Conservation (phyloP, 2,888 invertebrate species). For the Rhagophthalmus giganteus region DNA sequence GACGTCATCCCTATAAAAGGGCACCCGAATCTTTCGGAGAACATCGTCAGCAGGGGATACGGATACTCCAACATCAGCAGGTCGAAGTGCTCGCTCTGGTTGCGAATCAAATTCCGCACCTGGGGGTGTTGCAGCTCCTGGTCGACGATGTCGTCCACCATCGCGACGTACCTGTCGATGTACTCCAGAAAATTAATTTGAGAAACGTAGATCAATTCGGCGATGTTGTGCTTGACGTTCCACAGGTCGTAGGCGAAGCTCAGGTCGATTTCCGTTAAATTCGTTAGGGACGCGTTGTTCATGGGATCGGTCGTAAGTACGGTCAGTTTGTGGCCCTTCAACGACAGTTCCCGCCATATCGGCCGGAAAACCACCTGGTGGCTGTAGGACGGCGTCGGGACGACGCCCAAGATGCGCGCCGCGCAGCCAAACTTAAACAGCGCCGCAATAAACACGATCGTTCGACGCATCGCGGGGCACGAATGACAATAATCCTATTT, state of each 20-base stretch:
- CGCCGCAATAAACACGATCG: too few relatives aligned
- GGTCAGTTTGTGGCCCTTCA: conserved; percentile 57
- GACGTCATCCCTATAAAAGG: conserved; percentile 48
- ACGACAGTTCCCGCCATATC: conserved; percentile 54
- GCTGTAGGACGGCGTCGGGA: conserved; percentile 55
- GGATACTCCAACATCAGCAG: conserved; percentile 47
- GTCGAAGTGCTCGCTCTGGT: conserved; percentile 44
- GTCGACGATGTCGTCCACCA: conserved; percentile 19
- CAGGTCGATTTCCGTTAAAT: conserved; percentile 53
- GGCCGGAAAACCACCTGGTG: conserved; percentile 57
- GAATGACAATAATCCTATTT: too few relatives aligned
- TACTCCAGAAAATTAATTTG: conserved; percentile 3
- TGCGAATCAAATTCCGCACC: conserved; percentile 44
- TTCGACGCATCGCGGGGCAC: too few relatives aligned
- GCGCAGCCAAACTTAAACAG: too few relatives aligned
- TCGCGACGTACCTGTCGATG: conserved; percentile 8
- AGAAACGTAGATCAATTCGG: conserved; percentile 3
- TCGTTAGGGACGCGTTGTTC: conserved; percentile 47
- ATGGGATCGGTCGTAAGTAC: conserved; percentile 55
- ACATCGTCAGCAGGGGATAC: conserved; percentile 40
- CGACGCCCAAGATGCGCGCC: conserved; percentile 55
- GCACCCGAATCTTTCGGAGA: conserved; percentile 45
- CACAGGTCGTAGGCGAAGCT: conserved; percentile 44
- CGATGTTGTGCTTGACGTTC: too few relatives aligned
- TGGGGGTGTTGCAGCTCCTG: conserved; percentile 34